Conservation (phyloP, 2,113 vertebrate genomes). For the Aptenodytes forsteri region DNA sequence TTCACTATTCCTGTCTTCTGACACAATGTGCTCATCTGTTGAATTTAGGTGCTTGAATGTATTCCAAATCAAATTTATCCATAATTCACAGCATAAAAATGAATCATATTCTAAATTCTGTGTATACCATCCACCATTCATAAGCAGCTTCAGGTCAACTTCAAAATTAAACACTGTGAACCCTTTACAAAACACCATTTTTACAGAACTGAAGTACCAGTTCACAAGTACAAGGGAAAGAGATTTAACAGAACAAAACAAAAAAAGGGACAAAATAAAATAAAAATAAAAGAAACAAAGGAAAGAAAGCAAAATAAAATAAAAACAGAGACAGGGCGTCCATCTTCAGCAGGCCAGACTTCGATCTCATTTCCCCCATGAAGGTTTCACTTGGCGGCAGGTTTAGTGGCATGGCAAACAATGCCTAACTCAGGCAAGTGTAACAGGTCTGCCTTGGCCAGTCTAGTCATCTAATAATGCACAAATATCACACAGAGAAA, state of each 20-base stretch:
- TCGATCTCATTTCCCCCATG: constrained; percentile 97
- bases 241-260: constrained; percentile 81
- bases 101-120: background rate
- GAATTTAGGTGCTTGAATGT: background rate
- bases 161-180: constrained; percentile 71
- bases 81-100: background rate
- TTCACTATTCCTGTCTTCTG: constrained; percentile 21
- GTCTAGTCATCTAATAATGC: constrained; percentile 99
- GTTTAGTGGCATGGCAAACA: constrained; percentile 99
- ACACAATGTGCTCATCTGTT: background rate
- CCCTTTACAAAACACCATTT: constrained; percentile 78
- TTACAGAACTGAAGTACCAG: constrained; percentile 80
- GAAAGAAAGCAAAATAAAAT: constrained; percentile 83
- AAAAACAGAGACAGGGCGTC: constrained; percentile 99
- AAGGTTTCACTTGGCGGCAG: constrained; percentile 97
- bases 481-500: constrained; percentile 99
- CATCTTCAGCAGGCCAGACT: constrained; percentile 98
- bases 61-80: background rate
- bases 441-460: constrained; percentile 99
- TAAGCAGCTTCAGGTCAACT: constrained; percentile 55
- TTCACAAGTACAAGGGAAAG: constrained; percentile 81
- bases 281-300: constrained; percentile 75
- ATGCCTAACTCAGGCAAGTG: constrained; percentile 99
- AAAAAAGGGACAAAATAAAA: constrained; percentile 88
- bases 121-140: constrained; percentile 54